Evolutionary conservation across 2,797 vertebrate species (phyloP).

Genomic region (Sorex maritimensis): DNA sequence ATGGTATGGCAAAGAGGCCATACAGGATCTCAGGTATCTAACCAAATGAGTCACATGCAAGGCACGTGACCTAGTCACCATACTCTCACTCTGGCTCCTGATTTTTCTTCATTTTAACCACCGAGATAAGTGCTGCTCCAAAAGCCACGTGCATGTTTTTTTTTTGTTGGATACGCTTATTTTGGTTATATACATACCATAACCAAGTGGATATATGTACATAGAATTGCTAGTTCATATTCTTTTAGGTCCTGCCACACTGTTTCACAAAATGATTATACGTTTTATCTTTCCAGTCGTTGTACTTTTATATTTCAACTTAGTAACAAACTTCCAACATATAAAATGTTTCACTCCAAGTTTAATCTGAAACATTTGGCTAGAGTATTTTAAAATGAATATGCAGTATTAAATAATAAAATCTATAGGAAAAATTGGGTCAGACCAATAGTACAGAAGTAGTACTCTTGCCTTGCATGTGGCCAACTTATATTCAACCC

Average conservation of each 20-base stretch:
- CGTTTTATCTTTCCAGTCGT: constrained; percentile 47
- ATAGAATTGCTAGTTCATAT: constrained; percentile 13
- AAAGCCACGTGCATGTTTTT: background rate
- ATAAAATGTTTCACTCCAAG: background rate
- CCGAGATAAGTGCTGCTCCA: constrained; percentile 6
- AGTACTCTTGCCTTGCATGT: too few species aligned
- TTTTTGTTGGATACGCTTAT: background rate
- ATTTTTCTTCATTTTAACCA: too few species aligned
- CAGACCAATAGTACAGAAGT: too few species aligned
- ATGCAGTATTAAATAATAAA: constrained; percentile 69
- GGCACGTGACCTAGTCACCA: background rate
- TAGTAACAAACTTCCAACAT: constrained; percentile 23
- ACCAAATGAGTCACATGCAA: background rate
- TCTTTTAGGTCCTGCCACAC: constrained; percentile 38
- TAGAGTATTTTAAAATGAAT: constrained; percentile 56
- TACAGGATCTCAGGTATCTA: too few species aligned
- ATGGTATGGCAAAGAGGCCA: too few species aligned
- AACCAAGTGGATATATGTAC: background rate
- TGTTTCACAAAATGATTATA: constrained; percentile 22
- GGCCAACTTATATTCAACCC: too few species aligned
- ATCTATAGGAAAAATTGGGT: background rate
- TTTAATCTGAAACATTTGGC: constrained; percentile 38
- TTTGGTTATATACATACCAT: constrained; percentile 16
- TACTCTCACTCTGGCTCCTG: background rate
- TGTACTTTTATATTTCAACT: constrained; percentile 13